These are phyloP conservation scores for Biston betularia DNA, from an alignment of 2,888 invertebrate species.

Conservation along the genomic window DNA sequence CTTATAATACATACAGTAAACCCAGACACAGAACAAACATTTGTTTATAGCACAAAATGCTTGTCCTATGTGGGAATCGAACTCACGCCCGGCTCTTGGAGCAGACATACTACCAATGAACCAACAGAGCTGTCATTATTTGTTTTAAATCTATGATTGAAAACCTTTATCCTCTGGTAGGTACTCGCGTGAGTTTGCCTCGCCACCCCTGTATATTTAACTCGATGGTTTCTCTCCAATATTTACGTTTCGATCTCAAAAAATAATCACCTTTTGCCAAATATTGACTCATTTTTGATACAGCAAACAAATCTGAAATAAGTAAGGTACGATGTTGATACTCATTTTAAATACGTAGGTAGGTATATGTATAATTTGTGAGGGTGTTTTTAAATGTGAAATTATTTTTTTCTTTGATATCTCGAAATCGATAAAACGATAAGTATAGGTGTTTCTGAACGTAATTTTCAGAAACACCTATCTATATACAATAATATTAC, in stretches of 20 bases:
- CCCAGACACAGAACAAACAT: too few species aligned
- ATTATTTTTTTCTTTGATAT: conserved; percentile 12
- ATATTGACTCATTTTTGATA: conserved; percentile 19
- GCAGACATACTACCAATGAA: too few species aligned
- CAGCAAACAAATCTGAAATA: conserved; percentile 21
- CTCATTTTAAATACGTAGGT: neutral
- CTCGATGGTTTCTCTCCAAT: conserved; percentile 11
- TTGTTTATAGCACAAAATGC: too few species aligned
- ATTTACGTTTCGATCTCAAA: conserved; percentile 19
- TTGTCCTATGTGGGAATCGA: too few species aligned
- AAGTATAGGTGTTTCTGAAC: too few species aligned
- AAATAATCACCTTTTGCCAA: conserved; percentile 24
- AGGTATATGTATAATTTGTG: conserved; percentile 1
- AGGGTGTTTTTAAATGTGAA: neutral
- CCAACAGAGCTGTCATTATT: too few species aligned
- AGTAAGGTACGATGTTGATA: conserved; percentile 5
- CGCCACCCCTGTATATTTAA: neutral
- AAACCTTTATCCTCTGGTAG: neutral
- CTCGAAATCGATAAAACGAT: neutral
- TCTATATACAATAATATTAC: too few species aligned
- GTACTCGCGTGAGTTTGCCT: neutral
- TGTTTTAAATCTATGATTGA: too few species aligned
- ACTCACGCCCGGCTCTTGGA: too few species aligned
- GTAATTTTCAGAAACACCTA: too few species aligned
- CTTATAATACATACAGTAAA: too few species aligned